Percentiles rank a stretch among this genome's conserved stretches.
Conservation (phyloP, 1,140 invertebrate genomes). For the Babylonia areolata region DNA sequence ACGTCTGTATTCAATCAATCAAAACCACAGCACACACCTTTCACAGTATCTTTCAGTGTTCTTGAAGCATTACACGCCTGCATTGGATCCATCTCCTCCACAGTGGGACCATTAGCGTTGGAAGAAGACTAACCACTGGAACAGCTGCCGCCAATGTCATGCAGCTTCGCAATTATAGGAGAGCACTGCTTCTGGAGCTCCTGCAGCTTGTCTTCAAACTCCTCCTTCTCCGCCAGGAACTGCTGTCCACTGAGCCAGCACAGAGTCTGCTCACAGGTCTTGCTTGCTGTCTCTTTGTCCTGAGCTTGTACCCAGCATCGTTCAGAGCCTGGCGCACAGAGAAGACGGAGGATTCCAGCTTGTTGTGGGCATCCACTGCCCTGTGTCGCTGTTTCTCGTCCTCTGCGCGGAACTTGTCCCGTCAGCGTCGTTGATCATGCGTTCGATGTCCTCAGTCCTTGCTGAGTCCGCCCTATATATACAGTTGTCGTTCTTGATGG, state of each 20-base stretch:
- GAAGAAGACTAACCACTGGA: neutral
- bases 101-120: constrained; percentile 53
- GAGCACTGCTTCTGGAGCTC: constrained; percentile 73
- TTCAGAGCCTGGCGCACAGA: constrained; percentile 91
- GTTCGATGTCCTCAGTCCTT: constrained; percentile 94
- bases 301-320: constrained; percentile 82
- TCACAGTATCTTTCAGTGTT: too few relatives aligned
- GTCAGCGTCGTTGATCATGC: constrained; percentile 97
- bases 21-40: too few relatives aligned
- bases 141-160: constrained; percentile 62
- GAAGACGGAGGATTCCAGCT: constrained; percentile 79
- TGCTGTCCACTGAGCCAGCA: constrained; percentile 96
- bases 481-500: constrained; percentile 98
- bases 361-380: constrained; percentile 89
- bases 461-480: constrained; percentile 81
- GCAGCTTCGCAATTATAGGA: constrained; percentile 76
- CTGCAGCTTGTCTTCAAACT: constrained; percentile 70
- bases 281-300: constrained; percentile 89
- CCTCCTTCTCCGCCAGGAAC: constrained; percentile 71
- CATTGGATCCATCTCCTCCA: constrained; percentile 71
- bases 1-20: too few relatives aligned
- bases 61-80: too few relatives aligned
- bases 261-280: constrained; percentile 94
- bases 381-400: constrained; percentile 92
- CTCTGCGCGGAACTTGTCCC: constrained; percentile 83